phyloP scores from a whole-genome alignment of 1,140 invertebrate species.

The Trichonephila clavata region DNA sequence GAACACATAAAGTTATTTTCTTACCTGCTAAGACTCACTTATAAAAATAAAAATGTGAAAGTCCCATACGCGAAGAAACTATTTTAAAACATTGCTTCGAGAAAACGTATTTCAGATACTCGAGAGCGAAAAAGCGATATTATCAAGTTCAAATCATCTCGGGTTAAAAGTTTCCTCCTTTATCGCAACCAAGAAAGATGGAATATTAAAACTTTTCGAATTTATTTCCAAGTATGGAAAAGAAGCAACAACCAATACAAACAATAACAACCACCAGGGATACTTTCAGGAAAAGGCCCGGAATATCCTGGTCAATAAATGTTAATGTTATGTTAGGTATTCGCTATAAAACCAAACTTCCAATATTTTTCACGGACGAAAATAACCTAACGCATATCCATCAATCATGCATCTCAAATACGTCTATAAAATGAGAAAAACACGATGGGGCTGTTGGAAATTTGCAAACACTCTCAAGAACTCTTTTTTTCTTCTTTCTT shows the following conservation, averaged over 20 bases:
- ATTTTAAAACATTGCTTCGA: too few relatives aligned
- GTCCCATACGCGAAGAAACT: too few relatives aligned
- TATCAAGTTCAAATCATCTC: neutral
- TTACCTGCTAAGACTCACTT: too few relatives aligned
- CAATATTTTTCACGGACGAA: constrained; percentile 26
- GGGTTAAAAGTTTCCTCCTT: constrained; percentile 2
- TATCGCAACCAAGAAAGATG: neutral
- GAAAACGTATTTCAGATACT: too few relatives aligned
- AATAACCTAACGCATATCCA: constrained; percentile 24
- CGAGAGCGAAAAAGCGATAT: neutral
- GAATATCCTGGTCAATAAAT: constrained; percentile 27
- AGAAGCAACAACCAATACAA: neutral
- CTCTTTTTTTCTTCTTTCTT: neutral
- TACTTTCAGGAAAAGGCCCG: neutral
- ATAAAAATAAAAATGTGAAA: too few relatives aligned
- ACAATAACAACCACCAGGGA: neutral
- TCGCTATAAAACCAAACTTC: constrained; percentile 40
- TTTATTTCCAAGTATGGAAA: neutral
- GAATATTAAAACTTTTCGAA: neutral
- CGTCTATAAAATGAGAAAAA: constrained; percentile 35
- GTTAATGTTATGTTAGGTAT: constrained; percentile 18
- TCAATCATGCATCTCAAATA: constrained; percentile 38
- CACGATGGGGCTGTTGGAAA: neutral
- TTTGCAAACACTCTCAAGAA: constrained; percentile 39
- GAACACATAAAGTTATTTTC: too few relatives aligned